Base-by-base conservation (phyloP, 2,888 invertebrate species). In the Peribatodes rhomboidaria region DNA sequence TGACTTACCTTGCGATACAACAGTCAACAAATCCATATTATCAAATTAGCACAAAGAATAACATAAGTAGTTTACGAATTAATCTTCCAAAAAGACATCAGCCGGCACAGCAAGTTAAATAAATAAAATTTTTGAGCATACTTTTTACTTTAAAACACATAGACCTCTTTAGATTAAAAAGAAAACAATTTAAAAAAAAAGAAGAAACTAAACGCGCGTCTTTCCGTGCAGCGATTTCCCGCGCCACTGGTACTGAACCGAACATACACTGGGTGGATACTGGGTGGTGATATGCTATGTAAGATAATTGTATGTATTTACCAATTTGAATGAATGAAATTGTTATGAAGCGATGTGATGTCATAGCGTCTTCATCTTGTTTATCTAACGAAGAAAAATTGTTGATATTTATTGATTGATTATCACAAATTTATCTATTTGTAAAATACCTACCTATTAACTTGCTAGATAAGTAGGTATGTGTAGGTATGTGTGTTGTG, bases 191-290 rank as follows among this genome's bases (percentile, higher is more conserved):
- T 37, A 50, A 47, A 20, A 9, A 49, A 41, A 41, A 33, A 6
- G 6, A 18, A 42, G 22, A 31, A 33, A 47, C 16, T 9, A 44
- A 62, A 69, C 69, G 65, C 56, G 63, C 57, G 57, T 31, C 57
- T 50, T 16, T 27, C 20, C 78, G 55, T 73, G 64, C 20, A 76
- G 84, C 84, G 80, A 74, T 81, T 87, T 87, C 85, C 83, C 90
- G 90, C 89, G 86, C 80, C 69, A 89, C 90, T 89, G 75, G 68
- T 73, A 67, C 71, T 61, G 60, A 35, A 42, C n/a, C n/a, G n/a
- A n/a, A n/a, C n/a, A n/a, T 33, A 20, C 16, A 16, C 11, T 11
- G 11, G n/a, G 37, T 10, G 13, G 11, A 3, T 35, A 35, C 11
- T 35, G 1, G 13, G 10, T 13, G 37, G 10, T 37, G 37, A 3